Conservation (phyloP, 2,113 vertebrate genomes). For the Tyrannus savana region DNA sequence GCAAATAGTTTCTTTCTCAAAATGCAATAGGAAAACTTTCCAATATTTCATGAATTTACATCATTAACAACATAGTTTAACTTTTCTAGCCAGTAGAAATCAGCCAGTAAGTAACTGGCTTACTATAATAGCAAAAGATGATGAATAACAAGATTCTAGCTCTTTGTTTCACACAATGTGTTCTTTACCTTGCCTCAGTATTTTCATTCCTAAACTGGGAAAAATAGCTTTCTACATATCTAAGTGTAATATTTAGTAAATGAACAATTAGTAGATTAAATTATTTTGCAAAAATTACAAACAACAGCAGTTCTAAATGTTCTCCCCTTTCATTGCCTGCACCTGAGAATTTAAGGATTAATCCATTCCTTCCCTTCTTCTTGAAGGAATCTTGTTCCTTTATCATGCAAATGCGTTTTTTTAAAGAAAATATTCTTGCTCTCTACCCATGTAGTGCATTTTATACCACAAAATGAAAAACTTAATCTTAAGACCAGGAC, state of each 20-base stretch:
- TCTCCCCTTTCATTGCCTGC: neutral
- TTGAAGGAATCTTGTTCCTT: neutral
- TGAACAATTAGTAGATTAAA: neutral
- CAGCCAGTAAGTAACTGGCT: neutral
- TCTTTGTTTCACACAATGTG: neutral
- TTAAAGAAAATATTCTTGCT: neutral
- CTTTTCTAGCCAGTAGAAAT: neutral
- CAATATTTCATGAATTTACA: neutral
- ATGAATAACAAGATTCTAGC: neutral
- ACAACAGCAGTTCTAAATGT: neutral
- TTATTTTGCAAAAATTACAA: neutral
- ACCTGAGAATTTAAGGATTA: neutral
- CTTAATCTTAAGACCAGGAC: neutral
- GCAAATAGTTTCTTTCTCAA: neutral
- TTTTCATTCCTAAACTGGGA: neutral
- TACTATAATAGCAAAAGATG: neutral
- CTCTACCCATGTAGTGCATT: neutral
- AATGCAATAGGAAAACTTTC: neutral
- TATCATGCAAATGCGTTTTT: neutral
- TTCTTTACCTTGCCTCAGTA: neutral
- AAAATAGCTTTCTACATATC: neutral
- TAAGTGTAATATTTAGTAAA: neutral
- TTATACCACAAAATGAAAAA: neutral
- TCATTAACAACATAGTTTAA: neutral
- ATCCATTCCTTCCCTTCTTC: neutral